Evolutionary conservation across 2,888 invertebrate species (phyloP).

Genomic region (Eupithecia centaureata): DNA sequence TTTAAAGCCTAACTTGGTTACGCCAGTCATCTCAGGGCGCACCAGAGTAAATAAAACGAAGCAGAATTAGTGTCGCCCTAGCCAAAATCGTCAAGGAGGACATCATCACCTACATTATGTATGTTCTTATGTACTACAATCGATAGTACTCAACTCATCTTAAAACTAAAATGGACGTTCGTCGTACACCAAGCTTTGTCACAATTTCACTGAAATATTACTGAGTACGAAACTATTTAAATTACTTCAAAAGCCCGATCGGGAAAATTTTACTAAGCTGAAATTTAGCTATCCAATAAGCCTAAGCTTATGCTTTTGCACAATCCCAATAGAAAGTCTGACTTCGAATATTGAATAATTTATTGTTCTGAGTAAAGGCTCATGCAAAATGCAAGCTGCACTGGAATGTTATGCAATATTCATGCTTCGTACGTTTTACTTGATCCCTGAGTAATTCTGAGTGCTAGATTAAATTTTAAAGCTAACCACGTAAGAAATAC

Average conservation of each 20-base stretch:
- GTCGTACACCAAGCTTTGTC: too few species aligned
- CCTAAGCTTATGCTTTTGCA: neutral
- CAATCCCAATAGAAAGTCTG: neutral
- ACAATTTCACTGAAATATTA: neutral
- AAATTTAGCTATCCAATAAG: neutral
- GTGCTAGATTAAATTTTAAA: neutral
- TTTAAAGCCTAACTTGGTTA: too few species aligned
- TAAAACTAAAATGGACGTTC: too few species aligned
- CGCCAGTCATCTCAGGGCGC: too few species aligned
- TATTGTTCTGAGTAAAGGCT: neutral
- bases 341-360: neutral
- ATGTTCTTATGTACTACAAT: neutral
- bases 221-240: neutral
- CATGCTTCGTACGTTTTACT: conserved; percentile 11
- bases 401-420: conserved; percentile 19
- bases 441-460: neutral
- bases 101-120: too few species aligned
- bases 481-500: neutral
- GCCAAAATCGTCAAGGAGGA: too few species aligned
- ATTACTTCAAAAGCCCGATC: neutral
- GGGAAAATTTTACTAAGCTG: neutral
- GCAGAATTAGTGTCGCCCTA: too few species aligned
- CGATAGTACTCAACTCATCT: neutral
- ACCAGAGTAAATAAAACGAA: too few species aligned
- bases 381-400: conserved; percentile 20